Evolutionary conservation across 2,113 vertebrate species (phyloP).

Genomic region (Plecotus auritus): DNA sequence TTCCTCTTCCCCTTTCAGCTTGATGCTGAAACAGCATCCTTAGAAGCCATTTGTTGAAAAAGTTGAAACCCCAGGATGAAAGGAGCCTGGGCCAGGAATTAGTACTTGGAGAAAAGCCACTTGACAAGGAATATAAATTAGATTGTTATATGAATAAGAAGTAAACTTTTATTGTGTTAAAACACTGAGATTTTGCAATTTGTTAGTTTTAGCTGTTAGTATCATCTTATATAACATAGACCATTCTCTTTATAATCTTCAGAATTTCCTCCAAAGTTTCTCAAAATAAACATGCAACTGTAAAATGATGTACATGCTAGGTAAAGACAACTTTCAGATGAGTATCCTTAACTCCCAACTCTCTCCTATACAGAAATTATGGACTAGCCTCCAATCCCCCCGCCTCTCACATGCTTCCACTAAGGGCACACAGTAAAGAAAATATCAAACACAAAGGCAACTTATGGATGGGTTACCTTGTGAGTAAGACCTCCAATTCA

Average conservation of each 20-base stretch:
- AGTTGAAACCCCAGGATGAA: neutral
- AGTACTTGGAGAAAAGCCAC: neutral
- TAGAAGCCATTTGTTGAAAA: neutral
- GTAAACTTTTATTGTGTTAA: neutral
- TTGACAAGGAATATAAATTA: neutral
- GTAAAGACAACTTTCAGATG: neutral
- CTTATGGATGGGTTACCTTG: neutral
- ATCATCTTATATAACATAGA: neutral
- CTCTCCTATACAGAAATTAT: neutral
- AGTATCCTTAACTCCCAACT: neutral
- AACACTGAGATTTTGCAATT: neutral
- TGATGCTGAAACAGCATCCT: neutral
- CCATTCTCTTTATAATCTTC: neutral
- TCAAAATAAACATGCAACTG: constrained; percentile 4
- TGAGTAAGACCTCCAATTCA: neutral
- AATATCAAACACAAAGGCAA: neutral
- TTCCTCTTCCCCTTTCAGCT: neutral
- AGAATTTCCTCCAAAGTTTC: neutral
- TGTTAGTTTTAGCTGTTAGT: neutral
- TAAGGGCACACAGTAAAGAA: neutral
- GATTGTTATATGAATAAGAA: neutral
- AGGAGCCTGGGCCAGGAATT: neutral
- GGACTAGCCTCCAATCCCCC: neutral
- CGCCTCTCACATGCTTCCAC: neutral
- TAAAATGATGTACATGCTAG: neutral